phyloP scores from a whole-genome alignment of 2,888 invertebrate genomes.

The Rhamphomyia laevipes region DNA sequence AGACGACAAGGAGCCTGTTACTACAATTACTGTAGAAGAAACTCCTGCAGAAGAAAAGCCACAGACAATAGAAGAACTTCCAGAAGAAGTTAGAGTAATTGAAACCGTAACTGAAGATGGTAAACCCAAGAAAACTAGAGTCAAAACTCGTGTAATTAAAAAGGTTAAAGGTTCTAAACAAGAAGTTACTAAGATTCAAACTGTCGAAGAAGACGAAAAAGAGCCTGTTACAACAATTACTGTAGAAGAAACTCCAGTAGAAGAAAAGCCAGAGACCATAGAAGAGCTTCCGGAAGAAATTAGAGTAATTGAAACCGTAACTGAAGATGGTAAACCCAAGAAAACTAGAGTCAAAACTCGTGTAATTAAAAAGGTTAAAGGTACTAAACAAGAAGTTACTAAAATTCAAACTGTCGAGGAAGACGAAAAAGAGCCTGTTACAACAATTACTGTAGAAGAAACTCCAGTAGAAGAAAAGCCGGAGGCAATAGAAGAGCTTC shows the following conservation, averaged over 20 bases:
- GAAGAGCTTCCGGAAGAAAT: constrained; percentile 13
- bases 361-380: constrained; percentile 29
- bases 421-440: constrained; percentile 32
- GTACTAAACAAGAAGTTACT: constrained; percentile 30
- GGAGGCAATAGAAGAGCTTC: constrained; percentile 20
- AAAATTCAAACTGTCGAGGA: constrained; percentile 32
- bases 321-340: constrained; percentile 18
- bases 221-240: constrained; percentile 29
- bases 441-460: constrained; percentile 24
- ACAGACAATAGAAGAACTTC: constrained; percentile 23
- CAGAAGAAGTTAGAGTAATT: constrained; percentile 20
- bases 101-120: constrained; percentile 21
- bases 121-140: constrained; percentile 18
- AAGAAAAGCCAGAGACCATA: constrained; percentile 17
- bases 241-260: constrained; percentile 20
- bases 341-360: constrained; percentile 27
- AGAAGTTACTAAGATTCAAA: constrained; percentile 30
- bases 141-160: constrained; percentile 26
- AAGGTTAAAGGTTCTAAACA: constrained; percentile 30
- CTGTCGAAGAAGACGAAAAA: constrained; percentile 40
- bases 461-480: constrained; percentile 15
- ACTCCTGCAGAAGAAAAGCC: constrained; percentile 5
- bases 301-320: constrained; percentile 15
- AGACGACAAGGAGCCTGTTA: constrained; percentile 19
- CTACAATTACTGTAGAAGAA: constrained; percentile 17